A percentile compares a stretch with the other conserved stretches of the same genome.
These are phyloP conservation scores for Psophia crepitans DNA, from an alignment of 2,113 vertebrate species.

Conservation along the genomic window DNA sequence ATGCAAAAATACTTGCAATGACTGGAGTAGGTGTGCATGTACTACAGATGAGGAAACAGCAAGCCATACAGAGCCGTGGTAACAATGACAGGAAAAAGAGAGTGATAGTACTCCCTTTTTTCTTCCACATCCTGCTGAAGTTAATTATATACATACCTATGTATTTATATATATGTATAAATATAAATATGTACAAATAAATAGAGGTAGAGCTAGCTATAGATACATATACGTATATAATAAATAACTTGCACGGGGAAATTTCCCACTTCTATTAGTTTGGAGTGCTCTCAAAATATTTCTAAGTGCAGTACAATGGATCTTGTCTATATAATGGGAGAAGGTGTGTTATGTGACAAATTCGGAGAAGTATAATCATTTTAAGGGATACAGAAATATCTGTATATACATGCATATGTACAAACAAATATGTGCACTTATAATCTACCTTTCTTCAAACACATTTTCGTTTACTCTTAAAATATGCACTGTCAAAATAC, in stretches of 20 bases:
- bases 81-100: background rate
- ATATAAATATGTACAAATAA: background rate
- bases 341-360: background rate
- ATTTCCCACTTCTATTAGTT: background rate
- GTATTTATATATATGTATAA: background rate
- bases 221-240: background rate
- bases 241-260: background rate
- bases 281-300: background rate
- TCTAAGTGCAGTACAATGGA: background rate
- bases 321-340: background rate
- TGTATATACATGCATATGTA: background rate
- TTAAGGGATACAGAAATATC: background rate
- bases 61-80: background rate
- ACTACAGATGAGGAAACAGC: background rate
- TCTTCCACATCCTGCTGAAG: background rate
- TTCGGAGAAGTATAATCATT: background rate
- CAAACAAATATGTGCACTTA: background rate
- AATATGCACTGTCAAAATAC: background rate
- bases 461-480: background rate
- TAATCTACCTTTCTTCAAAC: background rate
- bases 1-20: background rate
- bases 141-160: background rate
- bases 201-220: background rate
- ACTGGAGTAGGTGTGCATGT: background rate
- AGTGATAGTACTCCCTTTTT: background rate